Evolutionary conservation across 92 coral and sea anemone species (phyloP).

Genomic region (Phenganax subtilis): DNA sequence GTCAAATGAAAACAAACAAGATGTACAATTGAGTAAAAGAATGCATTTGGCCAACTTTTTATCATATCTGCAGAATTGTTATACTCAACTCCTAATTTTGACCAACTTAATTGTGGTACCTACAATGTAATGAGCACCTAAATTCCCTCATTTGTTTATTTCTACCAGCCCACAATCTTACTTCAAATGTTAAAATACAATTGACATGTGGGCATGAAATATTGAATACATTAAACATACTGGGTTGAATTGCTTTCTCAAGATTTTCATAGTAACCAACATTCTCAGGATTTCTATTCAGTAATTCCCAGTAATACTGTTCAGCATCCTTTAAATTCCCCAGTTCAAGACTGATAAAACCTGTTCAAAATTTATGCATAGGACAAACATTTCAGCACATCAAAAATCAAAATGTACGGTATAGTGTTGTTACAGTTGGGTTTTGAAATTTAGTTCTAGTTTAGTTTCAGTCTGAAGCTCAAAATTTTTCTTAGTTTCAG

Average conservation of each 20-base stretch:
- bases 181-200: too few relatives aligned
- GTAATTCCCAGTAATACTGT: conserved; percentile 63
- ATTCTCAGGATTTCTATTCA: conserved; percentile 92
- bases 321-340: conserved; percentile 68
- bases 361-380: conserved; percentile 28
- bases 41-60: not conserved
- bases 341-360: conserved; percentile 62
- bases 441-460: too few relatives aligned
- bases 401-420: not conserved
- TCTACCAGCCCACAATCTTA: too few relatives aligned
- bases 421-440: not conserved
- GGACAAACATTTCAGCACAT: not conserved
- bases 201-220: not conserved
- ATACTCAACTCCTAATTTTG: not conserved
- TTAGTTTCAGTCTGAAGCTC: too few relatives aligned
- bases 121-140: too few relatives aligned
- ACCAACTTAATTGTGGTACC: too few relatives aligned
- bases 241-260: conserved; percentile 61
- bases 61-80: not conserved
- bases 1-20: not conserved
- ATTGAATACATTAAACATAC: conserved; percentile 35
- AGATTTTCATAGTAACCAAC: conserved; percentile 64
- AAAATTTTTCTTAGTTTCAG: too few relatives aligned
- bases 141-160: too few relatives aligned
- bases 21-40: not conserved